Percentiles rank a stretch among this genome's conserved stretches.
Evolutionary conservation across 2,797 vertebrate species (phyloP).

Genomic region (Sitta carolinensis): DNA sequence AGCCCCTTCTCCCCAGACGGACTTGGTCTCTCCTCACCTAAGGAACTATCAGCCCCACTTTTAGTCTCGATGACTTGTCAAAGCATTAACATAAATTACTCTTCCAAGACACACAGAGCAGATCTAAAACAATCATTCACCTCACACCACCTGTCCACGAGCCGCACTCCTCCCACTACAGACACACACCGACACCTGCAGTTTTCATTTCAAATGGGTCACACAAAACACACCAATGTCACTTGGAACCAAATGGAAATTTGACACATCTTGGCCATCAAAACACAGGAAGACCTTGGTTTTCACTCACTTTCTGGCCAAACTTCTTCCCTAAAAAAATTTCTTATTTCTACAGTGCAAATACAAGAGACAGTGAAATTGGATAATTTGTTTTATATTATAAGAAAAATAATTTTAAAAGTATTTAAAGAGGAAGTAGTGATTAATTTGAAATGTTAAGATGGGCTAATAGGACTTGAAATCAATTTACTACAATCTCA

Average conservation of each 20-base stretch:
- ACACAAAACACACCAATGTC: fast-evolving
- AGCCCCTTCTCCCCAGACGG: not conserved
- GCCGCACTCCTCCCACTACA: not conserved
- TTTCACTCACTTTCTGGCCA: not conserved
- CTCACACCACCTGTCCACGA: not conserved
- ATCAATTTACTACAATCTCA: not conserved
- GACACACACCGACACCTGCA: not conserved
- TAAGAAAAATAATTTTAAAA: not conserved
- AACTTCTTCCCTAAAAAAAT: not conserved
- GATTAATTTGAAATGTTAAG: not conserved
- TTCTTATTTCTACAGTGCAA: not conserved
- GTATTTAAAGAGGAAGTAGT: not conserved
- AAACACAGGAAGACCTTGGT: not conserved
- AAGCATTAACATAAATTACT: not conserved
- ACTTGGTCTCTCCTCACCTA: not conserved
- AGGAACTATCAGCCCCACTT: not conserved
- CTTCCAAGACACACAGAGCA: not conserved
- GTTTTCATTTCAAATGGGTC: not conserved
- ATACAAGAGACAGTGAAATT: not conserved
- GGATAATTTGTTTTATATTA: not conserved
- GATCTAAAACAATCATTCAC: not conserved
- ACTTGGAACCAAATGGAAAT: not conserved
- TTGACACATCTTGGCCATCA: not conserved
- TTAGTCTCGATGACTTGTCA: not conserved
- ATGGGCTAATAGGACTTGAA: not conserved